These are phyloP conservation scores for Muricea muricata DNA, from an alignment of 92 coral and sea anemone genomes.

Conservation along the genomic window DNA sequence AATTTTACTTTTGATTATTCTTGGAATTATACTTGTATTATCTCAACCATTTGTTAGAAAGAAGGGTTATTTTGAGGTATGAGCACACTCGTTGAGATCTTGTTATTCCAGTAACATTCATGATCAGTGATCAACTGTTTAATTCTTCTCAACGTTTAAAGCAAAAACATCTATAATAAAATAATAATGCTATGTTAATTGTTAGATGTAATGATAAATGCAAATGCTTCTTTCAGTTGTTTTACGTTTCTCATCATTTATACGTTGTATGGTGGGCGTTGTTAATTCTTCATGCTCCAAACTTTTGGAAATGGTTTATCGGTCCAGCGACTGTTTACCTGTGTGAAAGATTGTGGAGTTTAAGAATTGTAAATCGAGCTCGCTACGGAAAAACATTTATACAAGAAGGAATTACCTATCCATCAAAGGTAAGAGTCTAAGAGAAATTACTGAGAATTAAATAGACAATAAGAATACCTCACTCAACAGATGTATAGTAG, in stretches of 20 bases:
- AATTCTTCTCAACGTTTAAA: neutral
- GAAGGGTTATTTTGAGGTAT: slow-evolving; percentile 27
- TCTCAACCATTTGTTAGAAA: slow-evolving; percentile 43
- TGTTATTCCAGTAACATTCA: too few relatives aligned
- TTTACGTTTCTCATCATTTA: slow-evolving; percentile 27
- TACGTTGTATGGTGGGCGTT: slow-evolving; percentile 25
- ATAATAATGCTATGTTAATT: too few relatives aligned
- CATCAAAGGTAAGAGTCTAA: slow-evolving; percentile 8
- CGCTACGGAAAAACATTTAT: slow-evolving; percentile 25
- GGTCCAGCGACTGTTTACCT: slow-evolving; percentile 18
- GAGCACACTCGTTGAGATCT: too few relatives aligned
- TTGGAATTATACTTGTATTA: slow-evolving; percentile 30
- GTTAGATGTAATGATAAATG: too few relatives aligned
- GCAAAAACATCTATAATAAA: too few relatives aligned
- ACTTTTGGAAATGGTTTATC: slow-evolving; percentile 35
- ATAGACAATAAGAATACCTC: too few relatives aligned
- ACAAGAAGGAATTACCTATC: slow-evolving; percentile 29
- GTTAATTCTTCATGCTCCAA: slow-evolving; percentile 35
- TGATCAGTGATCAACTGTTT: neutral
- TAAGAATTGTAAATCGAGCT: slow-evolving; percentile 27
- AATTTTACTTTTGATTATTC: slow-evolving; percentile 32
- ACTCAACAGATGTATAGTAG: too few relatives aligned
- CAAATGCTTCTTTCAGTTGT: neutral
- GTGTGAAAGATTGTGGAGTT: slow-evolving; percentile 5
- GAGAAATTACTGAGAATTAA: neutral